Percentiles rank a stretch among this genome's conserved stretches.
phyloP scores from a whole-genome alignment of 35 echinoderm and acorn worm genomes.

The Apostichopus japonicus region DNA sequence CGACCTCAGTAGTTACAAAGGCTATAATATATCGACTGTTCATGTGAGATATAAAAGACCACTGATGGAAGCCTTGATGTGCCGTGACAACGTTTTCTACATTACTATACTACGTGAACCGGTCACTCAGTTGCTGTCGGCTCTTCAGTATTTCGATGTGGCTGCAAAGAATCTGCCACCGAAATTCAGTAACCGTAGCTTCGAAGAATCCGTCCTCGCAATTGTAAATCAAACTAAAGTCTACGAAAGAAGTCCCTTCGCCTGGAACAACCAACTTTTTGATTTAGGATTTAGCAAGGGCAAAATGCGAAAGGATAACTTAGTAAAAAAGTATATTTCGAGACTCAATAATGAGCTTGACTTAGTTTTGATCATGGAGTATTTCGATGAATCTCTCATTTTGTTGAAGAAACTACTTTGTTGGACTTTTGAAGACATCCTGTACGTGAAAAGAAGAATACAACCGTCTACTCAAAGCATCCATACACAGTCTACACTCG shows the following conservation, averaged over 20 bases:
- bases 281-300: constrained; percentile 18
- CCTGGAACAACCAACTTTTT: constrained; percentile 29
- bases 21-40: constrained; percentile 80
- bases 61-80: constrained; percentile 70
- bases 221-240: background rate
- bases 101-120: constrained; percentile 93
- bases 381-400: constrained; percentile 64
- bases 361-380: constrained; percentile 54
- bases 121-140: constrained; percentile 80
- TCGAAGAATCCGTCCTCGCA: constrained; percentile 16
- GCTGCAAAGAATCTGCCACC: background rate
- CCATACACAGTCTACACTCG: background rate
- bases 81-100: constrained; percentile 47
- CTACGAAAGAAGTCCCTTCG: background rate
- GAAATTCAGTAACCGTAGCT: background rate
- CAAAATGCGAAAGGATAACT: background rate
- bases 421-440: constrained; percentile 60
- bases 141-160: constrained; percentile 69
- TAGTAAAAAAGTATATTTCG: background rate
- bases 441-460: constrained; percentile 22
- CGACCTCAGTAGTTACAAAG: constrained; percentile 39
- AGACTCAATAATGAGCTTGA: constrained; percentile 33
- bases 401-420: constrained; percentile 51
- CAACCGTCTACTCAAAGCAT: constrained; percentile 7
- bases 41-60: constrained; percentile 70